Base-by-base conservation (phyloP, 1,140 invertebrate species). In the Meloidogyne chitwoodi region DNA sequence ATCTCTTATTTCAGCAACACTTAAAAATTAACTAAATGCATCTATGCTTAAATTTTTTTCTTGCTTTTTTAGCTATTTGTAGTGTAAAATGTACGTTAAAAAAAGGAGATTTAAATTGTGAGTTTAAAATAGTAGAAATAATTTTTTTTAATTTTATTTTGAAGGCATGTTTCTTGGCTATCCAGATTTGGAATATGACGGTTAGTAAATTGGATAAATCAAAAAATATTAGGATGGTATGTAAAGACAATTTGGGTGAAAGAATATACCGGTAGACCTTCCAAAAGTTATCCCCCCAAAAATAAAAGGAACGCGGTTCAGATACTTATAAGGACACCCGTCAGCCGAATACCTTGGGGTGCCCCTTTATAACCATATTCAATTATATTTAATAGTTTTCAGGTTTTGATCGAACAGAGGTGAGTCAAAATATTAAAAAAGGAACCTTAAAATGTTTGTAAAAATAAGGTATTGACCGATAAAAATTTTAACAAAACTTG, bases 91-190 rank as follows among this genome's bases (percentile, higher is more conserved):
- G 11, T 34, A 72, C 34, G n/a, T 48, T 66, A 38, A 70, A 75
- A 69, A 68, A 64, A 41, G 66, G 79, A n/a, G 76, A 78, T 22
- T 68, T 78, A 12, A 22, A 80, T 22, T 81, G 72, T 73, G 19
- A 56, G 48, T 26, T 63, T 14, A 38, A 41, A 26, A 69, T 70
- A 6, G 11, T 38, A 4, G 5, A 38, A 11, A n/a, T n/a, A 56
- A 14, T 63, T n/a, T 64, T 24, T 16, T 29, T 56, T 26, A 61
- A 22, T 6, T 89, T 93, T 5, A 88, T 92, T 29, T 86, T 4
- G 85, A 81, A 71, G 85, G 84, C 73, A 86, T 86, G 85, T 86
- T 86, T 76, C 72, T 86, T n/a, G 85, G 85, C 24, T 86, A 87
- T 74, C 85, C 85, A 14, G 85, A 87, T 61, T 74, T 86, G 26